Base-by-base conservation (phyloP, 2,888 invertebrate genomes). In the Pherbina coryleti region DNA sequence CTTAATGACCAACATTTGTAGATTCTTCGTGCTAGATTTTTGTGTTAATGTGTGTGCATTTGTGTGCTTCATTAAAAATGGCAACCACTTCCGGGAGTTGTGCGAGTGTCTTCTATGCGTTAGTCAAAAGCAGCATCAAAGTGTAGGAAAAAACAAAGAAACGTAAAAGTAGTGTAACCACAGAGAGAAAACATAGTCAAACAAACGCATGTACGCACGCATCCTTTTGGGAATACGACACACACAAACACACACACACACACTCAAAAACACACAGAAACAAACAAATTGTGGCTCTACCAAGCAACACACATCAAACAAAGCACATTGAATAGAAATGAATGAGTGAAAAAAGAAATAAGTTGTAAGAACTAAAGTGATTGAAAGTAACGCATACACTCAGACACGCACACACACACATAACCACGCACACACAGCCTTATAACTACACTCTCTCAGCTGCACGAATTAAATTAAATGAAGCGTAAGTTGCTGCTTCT, bases 401-500 rank as follows among this genome's bases (percentile, higher is more conserved):
- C 17, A 74, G 19, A n/a, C 28, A 71, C 34, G n/a, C n/a, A 17
- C 22, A 55, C 19, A 44, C 25, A n/a, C 60, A 22, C 37, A 14
- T n/a, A 66, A 25, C 2, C 49, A 74, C 14, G 17, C 55, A 28
- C 31, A 14, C 44, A 14, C 28, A 67, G 14, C 75, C 11, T n/a
- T 37, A 64, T 25, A 44, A 37, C 17, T 57, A 5, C 49, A 74
- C 55, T 49, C 71, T 37, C 60, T 75, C 44, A 49, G 51, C 28
- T 9, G 14, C 25, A 44, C 53, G 28, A 75, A 69, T 67, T 67
- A 71, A 71, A 72, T 71, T 31, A 71, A 76, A 71, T 76, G 70
- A 76, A 76, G 76, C 71, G 76, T 55, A 55, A 71, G 76, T 22
- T 73, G 62, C 25, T 25, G 60, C 28, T 28, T 5, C 17, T 70